Evolutionary conservation across 1,140 invertebrate genomes (phyloP).

Genomic region (Lycorma delicatula): DNA sequence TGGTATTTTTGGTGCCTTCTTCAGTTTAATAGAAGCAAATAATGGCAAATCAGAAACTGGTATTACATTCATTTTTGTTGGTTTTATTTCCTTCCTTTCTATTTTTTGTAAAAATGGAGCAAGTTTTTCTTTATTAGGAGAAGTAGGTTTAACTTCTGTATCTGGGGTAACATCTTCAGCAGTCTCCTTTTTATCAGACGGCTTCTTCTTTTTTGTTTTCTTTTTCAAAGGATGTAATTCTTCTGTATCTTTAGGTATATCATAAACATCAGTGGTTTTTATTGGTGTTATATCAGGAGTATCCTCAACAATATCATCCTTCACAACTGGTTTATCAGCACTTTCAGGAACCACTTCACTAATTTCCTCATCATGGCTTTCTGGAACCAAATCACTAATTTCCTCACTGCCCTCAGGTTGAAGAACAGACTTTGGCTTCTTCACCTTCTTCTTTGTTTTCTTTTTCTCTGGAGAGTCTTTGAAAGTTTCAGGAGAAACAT

Average conservation of each 20-base stretch:
- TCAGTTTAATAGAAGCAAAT: constrained; percentile 54
- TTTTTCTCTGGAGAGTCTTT: constrained; percentile 14
- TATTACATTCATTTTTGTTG: constrained; percentile 39
- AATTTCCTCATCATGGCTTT: background rate
- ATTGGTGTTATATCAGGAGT: constrained; percentile 24
- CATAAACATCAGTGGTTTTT: constrained; percentile 20
- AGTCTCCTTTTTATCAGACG: constrained; percentile 10
- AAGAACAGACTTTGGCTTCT: constrained; percentile 8
- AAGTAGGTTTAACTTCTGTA: background rate
- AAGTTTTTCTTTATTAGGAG: background rate
- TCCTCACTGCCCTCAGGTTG: background rate
- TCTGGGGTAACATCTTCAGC: background rate
- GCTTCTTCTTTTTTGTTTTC: constrained; percentile 21
- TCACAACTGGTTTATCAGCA: background rate
- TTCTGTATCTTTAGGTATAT: constrained; percentile 35
- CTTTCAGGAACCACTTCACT: background rate
- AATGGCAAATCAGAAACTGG: constrained; percentile 42
- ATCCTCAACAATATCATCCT: constrained; percentile 19
- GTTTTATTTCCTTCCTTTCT: constrained; percentile 40
- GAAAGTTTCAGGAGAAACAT: constrained; percentile 8
- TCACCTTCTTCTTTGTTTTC: constrained; percentile 12
- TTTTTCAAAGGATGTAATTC: constrained; percentile 34
- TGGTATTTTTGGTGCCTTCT: constrained; percentile 43
- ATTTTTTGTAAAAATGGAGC: constrained; percentile 19
- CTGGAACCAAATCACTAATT: background rate